A percentile compares a stretch with the other conserved stretches of the same genome.
These are phyloP conservation scores for Osmerus eperlanus DNA, from an alignment of 2,113 vertebrate genomes.

Conservation along the genomic window DNA sequence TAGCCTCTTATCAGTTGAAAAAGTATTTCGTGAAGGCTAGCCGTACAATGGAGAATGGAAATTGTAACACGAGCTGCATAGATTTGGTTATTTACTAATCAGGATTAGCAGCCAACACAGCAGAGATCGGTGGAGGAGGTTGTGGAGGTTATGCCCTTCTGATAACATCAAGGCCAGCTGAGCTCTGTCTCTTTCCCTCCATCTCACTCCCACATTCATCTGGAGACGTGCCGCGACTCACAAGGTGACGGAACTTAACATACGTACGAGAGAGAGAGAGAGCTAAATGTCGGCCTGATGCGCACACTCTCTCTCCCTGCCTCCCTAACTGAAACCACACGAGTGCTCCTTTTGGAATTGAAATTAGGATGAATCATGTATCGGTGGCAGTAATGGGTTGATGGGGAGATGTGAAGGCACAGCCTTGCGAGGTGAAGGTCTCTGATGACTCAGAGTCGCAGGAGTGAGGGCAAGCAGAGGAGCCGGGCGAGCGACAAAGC, in stretches of 20 bases:
- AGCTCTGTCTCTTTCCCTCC: neutral
- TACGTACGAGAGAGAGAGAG: neutral
- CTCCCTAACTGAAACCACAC: too few relatives aligned
- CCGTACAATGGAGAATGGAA: neutral
- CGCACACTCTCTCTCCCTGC: too few relatives aligned
- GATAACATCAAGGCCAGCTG: conserved; percentile 29
- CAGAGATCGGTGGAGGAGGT: conserved; percentile 22
- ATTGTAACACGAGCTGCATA: neutral
- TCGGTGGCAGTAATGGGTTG: too few relatives aligned
- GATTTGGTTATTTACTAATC: too few relatives aligned
- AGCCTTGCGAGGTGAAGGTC: too few relatives aligned
- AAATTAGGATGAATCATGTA: too few relatives aligned
- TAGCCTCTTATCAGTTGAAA: neutral
- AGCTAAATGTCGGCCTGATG: too few relatives aligned
- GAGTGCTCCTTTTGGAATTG: too few relatives aligned
- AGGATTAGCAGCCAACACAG: neutral
- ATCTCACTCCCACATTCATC: conserved; percentile 20
- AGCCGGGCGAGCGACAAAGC: too few relatives aligned
- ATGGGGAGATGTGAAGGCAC: too few relatives aligned
- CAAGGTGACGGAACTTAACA: conserved; percentile 5
- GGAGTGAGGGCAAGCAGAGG: too few relatives aligned
- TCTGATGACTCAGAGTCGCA: too few relatives aligned
- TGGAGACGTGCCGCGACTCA: conserved; percentile 29
- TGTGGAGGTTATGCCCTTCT: conserved; percentile 22
- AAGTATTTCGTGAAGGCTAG: neutral